Conservation (phyloP, 2,888 invertebrate genomes). For the Smittia sp. region DNA sequence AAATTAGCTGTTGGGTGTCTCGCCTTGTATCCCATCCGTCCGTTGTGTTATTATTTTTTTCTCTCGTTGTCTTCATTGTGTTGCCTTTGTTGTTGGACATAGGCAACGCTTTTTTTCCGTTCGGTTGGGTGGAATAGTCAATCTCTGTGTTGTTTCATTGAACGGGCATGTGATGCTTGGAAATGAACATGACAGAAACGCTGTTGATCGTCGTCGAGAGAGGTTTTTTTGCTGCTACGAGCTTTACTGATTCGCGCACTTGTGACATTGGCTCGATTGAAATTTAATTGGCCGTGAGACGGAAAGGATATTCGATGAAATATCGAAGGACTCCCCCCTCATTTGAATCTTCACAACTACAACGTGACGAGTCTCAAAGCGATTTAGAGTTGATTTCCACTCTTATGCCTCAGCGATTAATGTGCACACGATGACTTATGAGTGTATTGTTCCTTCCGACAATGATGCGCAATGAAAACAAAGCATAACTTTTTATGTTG, state of each 20-base stretch:
- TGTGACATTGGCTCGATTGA: background rate
- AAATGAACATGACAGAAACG: background rate
- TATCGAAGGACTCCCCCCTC: too few species aligned
- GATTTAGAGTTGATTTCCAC: slow-evolving; percentile 7
- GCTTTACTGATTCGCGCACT: background rate
- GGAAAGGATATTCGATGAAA: background rate
- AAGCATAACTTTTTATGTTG: background rate
- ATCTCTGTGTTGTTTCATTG: background rate
- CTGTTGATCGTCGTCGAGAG: background rate
- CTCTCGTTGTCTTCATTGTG: background rate
- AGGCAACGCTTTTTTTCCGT: slow-evolving; percentile 12
- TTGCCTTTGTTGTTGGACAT: slow-evolving; percentile 8
- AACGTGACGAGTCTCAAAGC: background rate
- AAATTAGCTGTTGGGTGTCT: slow-evolving; percentile 39
- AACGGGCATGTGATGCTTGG: background rate
- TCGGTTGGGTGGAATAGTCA: slow-evolving; percentile 17
- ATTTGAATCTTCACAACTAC: background rate
- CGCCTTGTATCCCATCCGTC: slow-evolving; percentile 31
- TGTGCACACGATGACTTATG: slow-evolving; percentile 13
- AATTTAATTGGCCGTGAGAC: background rate
- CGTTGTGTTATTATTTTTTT: slow-evolving; percentile 22
- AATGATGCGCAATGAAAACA: slow-evolving; percentile 24
- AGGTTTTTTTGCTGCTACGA: too few species aligned
- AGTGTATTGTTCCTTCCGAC: slow-evolving; percentile 8
- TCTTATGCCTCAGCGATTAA: background rate